phyloP scores from a whole-genome alignment of 2,797 vertebrate species.

The Sebastolobus alascanus region DNA sequence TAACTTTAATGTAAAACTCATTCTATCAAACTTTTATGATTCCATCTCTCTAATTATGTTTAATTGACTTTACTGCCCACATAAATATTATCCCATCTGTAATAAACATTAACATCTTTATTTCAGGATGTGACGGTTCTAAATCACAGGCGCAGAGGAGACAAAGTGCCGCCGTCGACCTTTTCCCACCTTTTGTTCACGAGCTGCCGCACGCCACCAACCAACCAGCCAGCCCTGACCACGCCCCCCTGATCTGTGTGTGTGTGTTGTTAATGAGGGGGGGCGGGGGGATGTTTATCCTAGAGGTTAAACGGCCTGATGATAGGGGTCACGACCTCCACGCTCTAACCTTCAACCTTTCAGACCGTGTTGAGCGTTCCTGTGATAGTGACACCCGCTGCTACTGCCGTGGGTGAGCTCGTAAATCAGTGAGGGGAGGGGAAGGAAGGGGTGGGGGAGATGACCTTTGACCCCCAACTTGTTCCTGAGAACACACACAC shows the following conservation, averaged over 20 bases:
- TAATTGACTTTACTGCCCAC: constrained; percentile 57
- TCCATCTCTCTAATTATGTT: constrained; percentile 63
- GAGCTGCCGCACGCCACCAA: background rate
- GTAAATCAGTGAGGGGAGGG: constrained; percentile 85
- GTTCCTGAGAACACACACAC: constrained; percentile 78
- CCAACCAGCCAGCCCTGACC: background rate
- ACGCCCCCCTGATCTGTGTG: constrained; percentile 17
- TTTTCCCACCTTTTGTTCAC: constrained; percentile 51
- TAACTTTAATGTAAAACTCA: constrained; percentile 26
- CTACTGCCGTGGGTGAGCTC: constrained; percentile 53
- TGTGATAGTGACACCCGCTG: constrained; percentile 86
- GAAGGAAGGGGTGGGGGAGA: background rate
- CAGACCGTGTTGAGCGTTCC: constrained; percentile 89
- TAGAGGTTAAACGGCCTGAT: constrained; percentile 94
- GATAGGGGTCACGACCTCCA: constrained; percentile 91
- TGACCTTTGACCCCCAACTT: constrained; percentile 75
- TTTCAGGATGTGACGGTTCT: constrained; percentile 16
- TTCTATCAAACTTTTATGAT: constrained; percentile 47
- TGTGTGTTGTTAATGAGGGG: constrained; percentile 78
- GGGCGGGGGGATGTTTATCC: constrained; percentile 93
- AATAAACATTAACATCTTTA: constrained; percentile 53
- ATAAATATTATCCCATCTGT: constrained; percentile 63
- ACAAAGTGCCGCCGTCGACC: constrained; percentile 19
- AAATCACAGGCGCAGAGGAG: constrained; percentile 24
- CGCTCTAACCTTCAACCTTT: constrained; percentile 92